phyloP scores from a whole-genome alignment of 2,797 vertebrate genomes.

The Acridotheres tristis region DNA sequence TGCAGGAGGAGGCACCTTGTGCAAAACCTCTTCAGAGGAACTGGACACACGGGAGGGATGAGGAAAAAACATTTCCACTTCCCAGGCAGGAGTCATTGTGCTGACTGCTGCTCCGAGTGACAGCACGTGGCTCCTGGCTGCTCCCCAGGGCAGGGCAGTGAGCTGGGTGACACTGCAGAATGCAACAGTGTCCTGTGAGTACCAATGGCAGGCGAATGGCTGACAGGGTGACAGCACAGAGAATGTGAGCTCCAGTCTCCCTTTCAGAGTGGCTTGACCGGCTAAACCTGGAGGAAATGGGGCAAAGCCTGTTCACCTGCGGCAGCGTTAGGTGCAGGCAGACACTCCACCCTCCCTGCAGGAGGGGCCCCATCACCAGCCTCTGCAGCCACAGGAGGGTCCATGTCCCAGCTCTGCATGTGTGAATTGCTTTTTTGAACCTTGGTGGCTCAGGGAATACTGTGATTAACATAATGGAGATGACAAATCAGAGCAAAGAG shows the following conservation, averaged over 20 bases:
- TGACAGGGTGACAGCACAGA: not conserved
- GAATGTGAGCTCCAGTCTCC: not conserved
- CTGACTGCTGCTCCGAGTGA: not conserved
- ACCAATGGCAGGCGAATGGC: rapidly evolving
- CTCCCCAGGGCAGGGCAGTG: not conserved
- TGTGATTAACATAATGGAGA: not conserved
- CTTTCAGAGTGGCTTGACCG: not conserved
- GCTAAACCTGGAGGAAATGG: not conserved
- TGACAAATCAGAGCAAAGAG: not conserved
- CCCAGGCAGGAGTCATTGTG: not conserved
- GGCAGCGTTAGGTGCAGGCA: not conserved
- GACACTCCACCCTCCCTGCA: not conserved
- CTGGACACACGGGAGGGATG: not conserved
- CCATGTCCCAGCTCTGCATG: not conserved
- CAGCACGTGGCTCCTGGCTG: not conserved
- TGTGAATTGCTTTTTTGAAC: not conserved
- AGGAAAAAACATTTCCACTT: not conserved
- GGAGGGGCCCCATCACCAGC: not conserved
- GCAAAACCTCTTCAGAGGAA: not conserved
- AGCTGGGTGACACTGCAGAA: not conserved
- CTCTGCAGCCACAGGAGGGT: not conserved
- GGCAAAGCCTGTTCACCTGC: not conserved
- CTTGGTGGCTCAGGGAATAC: not conserved
- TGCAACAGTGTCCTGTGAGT: not conserved
- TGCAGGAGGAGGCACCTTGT: not conserved